Percentiles rank a stretch among this genome's conserved stretches.
These are phyloP conservation scores for Holotrichia oblita DNA, from an alignment of 1,140 invertebrate species.

Conservation along the genomic window DNA sequence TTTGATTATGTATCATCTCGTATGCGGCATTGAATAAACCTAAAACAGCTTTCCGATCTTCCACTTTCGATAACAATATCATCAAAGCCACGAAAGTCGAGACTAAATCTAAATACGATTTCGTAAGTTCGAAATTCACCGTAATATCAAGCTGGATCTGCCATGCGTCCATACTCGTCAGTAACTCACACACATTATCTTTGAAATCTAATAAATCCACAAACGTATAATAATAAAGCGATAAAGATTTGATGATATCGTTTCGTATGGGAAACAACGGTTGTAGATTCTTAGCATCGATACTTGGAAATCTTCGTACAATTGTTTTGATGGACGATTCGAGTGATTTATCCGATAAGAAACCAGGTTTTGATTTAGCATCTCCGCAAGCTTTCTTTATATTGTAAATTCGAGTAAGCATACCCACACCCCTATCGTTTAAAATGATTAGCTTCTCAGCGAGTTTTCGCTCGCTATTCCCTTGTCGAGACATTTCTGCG, in stretches of 20 bases:
- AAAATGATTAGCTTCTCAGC: slow-evolving; percentile 98
- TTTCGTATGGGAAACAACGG: slow-evolving; percentile 84
- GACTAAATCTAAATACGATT: slow-evolving; percentile 94
- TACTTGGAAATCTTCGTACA: slow-evolving; percentile 93
- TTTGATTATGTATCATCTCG: slow-evolving; percentile 93
- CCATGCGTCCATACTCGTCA: slow-evolving; percentile 98
- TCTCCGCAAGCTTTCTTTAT: slow-evolving; percentile 99
- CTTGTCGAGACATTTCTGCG: slow-evolving; percentile 53
- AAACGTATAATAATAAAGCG: slow-evolving; percentile 99
- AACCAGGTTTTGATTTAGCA: slow-evolving; percentile 96
- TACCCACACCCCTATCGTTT: slow-evolving; percentile 96
- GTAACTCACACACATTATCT: slow-evolving; percentile 95
- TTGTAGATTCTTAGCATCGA: slow-evolving; percentile 91
- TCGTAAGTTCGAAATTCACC: slow-evolving; percentile 96
- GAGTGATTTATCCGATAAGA: slow-evolving; percentile 94
- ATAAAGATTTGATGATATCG: slow-evolving; percentile 97
- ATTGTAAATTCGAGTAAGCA: slow-evolving; percentile 98
- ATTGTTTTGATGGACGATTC: slow-evolving; percentile 97
- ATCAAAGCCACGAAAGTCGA: slow-evolving; percentile 94
- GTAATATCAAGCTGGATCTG: slow-evolving; percentile 95
- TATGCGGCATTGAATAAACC: slow-evolving; percentile 98
- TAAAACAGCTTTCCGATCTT: slow-evolving; percentile 96
- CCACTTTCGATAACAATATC: slow-evolving; percentile 95
- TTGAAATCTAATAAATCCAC: slow-evolving; percentile 99
- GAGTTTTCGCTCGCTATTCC: slow-evolving; percentile 86